These are phyloP conservation scores for Meteorus colon DNA, from an alignment of 2,888 invertebrate species.

Conservation along the genomic window DNA sequence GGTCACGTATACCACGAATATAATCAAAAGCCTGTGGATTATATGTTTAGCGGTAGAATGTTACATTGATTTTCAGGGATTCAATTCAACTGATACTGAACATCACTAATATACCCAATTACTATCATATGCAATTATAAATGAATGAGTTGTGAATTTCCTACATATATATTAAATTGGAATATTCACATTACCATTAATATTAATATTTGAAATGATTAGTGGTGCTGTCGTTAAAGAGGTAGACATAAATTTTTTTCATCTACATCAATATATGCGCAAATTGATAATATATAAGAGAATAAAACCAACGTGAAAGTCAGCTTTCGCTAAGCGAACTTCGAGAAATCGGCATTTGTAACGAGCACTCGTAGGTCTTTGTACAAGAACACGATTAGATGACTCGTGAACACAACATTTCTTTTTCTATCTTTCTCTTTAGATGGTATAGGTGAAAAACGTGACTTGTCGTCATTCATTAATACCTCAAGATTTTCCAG, in stretches of 20 bases:
- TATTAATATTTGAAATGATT: not conserved
- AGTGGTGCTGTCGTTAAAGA: not conserved
- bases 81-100: no score
- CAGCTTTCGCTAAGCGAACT: slow-evolving; percentile 37
- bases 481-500: slow-evolving; percentile 34
- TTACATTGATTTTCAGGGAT: no score
- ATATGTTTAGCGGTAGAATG: no score
- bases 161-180: not conserved
- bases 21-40: no score
- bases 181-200: not conserved
- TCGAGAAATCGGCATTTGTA: slow-evolving; percentile 39
- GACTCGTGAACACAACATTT: not conserved
- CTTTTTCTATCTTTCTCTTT: slow-evolving; percentile 5
- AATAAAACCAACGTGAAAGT: slow-evolving; percentile 42
- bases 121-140: no score
- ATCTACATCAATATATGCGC: not conserved
- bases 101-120: no score
- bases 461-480: slow-evolving; percentile 33
- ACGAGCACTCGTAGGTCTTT: slow-evolving; percentile 27
- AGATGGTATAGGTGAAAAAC: slow-evolving; percentile 1
- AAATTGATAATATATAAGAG: slow-evolving; percentile 11
- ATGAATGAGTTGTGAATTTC: not conserved
- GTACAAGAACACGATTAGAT: slow-evolving; percentile 23
- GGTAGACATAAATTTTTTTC: not conserved
- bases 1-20: no score